Evolutionary conservation across 1,140 invertebrate genomes (phyloP), one percentile per base, ranked within the genome.

Genomic region (Agrilus planipennis): DNA sequence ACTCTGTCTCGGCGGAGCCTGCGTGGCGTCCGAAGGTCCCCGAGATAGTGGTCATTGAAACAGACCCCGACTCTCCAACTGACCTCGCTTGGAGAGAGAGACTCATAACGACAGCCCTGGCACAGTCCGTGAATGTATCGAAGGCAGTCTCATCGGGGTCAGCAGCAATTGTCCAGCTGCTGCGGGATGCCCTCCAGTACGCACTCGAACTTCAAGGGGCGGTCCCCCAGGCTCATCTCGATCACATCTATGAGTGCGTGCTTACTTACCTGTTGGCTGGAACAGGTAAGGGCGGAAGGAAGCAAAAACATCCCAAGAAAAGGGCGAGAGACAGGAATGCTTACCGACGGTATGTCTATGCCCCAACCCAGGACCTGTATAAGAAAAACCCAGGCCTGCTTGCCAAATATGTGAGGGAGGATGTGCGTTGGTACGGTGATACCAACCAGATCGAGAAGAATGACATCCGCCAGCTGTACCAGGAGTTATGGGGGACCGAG

Each of bases 201-300:
- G 25, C 28, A 2, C 3, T 1, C 16, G 38, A 39, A 4, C 10
- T 2, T 15, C 15, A 39, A 1, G 36, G 25, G 6, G 15, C 9
- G 4, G 17, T 39, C 21, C 36, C 36, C 22, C 36, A 39, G 36
- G 36, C 25, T 23, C 36, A 39, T 3, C 16, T 39, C n/a, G 36
- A 39, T 15, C 14, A 2, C 14, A 27, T 39, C 1, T 39, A 39
- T 23, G 36, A 22, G 36, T 12, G 15, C 16, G 17, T 28, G 7
- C n/a, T 15, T 11, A 14, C 20, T 14, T 23, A 39, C 36, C 14
- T 39, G 6, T n/a, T 20, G 2, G 18, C 36, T 1, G 11, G 11
- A 6, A 15, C 15, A 18, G 36, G 22, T 19, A 20, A 10, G 10
- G 3, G 3, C 9, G 27, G n/a, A 2, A 18, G n/a, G n/a, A 2